Conservation (phyloP, 2,797 vertebrate genomes). For the Myiothlypis chrysogaster region DNA sequence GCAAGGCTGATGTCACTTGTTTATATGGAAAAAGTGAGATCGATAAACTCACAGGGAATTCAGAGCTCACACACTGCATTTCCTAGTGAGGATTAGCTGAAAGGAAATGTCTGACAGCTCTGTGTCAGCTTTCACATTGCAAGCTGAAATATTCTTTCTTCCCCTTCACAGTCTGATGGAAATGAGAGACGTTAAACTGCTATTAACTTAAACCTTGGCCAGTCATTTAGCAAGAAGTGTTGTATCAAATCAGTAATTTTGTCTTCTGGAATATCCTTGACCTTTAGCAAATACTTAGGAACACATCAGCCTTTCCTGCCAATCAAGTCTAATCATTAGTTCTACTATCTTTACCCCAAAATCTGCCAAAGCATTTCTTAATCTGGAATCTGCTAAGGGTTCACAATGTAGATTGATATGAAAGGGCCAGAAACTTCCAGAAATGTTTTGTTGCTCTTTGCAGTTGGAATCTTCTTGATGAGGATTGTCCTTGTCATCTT, state of each 20-base stretch:
- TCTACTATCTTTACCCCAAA: neutral
- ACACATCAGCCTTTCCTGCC: neutral
- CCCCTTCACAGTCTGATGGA: constrained; percentile 27
- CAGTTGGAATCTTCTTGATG: neutral
- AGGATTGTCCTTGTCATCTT: neutral
- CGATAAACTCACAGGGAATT: neutral
- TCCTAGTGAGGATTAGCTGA: constrained; percentile 17
- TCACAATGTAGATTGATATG: neutral
- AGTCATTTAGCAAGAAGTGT: constrained; percentile 35
- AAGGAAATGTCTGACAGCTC: constrained; percentile 37
- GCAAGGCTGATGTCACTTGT: neutral
- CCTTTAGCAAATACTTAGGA: neutral
- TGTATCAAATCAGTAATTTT: constrained; percentile 2
- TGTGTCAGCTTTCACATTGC: constrained; percentile 35
- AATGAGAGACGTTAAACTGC: constrained; percentile 29
- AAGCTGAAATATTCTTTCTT: constrained; percentile 20
- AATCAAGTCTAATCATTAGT: neutral
- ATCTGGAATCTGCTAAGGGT: neutral
- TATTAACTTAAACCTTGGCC: constrained; percentile 6
- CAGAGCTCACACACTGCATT: neutral
- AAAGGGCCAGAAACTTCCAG: neutral
- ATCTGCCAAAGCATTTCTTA: neutral
- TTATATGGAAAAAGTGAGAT: constrained; percentile 2
- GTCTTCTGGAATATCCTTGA: neutral
- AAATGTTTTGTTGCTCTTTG: neutral